Evolutionary conservation across 1,140 invertebrate genomes (phyloP).

Genomic region (Scaptomyza pallida): DNA sequence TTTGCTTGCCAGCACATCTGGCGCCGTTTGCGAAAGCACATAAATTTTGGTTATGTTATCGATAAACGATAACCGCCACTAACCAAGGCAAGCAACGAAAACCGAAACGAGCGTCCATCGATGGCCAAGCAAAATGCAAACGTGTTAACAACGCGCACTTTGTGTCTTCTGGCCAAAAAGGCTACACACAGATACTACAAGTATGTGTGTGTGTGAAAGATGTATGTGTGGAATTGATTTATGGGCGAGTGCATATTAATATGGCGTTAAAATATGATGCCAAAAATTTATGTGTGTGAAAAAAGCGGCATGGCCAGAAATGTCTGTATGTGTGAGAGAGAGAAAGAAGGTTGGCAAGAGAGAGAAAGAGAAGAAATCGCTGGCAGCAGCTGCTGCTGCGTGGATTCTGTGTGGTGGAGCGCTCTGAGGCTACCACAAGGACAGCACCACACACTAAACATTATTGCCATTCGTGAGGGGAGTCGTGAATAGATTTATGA

Average conservation of each 20-base stretch:
- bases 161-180: slow-evolving; percentile 28
- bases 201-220: slow-evolving; percentile 23
- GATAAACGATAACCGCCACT: slow-evolving; percentile 68
- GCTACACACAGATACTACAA: not conserved
- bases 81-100: not conserved
- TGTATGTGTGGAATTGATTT: slow-evolving; percentile 57
- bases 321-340: too few species aligned
- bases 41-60: slow-evolving; percentile 68
- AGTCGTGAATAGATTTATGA: slow-evolving; percentile 63
- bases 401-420: slow-evolving; percentile 11
- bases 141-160: slow-evolving; percentile 77
- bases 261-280: slow-evolving; percentile 82
- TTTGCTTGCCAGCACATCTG: not conserved
- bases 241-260: slow-evolving; percentile 78
- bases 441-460: slow-evolving; percentile 54
- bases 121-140: slow-evolving; percentile 69
- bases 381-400: slow-evolving; percentile 23
- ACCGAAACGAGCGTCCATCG: slow-evolving; percentile 10
- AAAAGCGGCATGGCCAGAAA: slow-evolving; percentile 46
- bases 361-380: not conserved
- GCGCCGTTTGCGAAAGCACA: slow-evolving; percentile 29
- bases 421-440: slow-evolving; percentile 28
- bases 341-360: not conserved
- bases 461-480: slow-evolving; percentile 62
- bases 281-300: slow-evolving; percentile 73